Conservation (phyloP, 2,113 vertebrate genomes). For the Castor canadensis region DNA sequence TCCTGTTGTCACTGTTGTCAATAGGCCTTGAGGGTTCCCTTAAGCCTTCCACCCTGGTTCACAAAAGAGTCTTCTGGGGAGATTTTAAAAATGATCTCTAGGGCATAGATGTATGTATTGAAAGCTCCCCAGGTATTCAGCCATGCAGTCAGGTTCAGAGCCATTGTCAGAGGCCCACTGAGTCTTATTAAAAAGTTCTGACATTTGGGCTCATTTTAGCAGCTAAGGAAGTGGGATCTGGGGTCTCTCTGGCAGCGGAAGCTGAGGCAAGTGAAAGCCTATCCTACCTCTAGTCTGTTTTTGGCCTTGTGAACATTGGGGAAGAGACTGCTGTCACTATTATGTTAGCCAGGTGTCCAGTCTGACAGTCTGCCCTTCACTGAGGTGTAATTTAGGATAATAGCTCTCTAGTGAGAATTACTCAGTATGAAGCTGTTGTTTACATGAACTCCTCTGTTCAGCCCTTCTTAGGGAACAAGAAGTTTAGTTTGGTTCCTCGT, state of each 20-base stretch:
- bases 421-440: constrained; percentile 73
- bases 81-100: neutral
- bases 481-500: constrained; percentile 52
- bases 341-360: constrained; percentile 42
- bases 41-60: neutral
- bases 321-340: neutral
- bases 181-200: neutral
- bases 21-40: neutral
- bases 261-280: neutral
- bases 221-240: neutral
- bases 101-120: neutral
- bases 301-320: neutral
- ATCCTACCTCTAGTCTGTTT: neutral
- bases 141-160: neutral
- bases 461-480: constrained; percentile 35
- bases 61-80: neutral
- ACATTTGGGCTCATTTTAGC: neutral
- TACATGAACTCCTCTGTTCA: constrained; percentile 46
- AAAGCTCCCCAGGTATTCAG: neutral
- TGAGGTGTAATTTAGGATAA: constrained; percentile 58
- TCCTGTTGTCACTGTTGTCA: neutral
- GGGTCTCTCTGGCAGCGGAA: neutral
- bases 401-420: constrained; percentile 67
- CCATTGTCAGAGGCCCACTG: neutral
- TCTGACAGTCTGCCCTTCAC: constrained; percentile 32